Evolutionary conservation across 2,888 invertebrate genomes (phyloP), one percentile per base, ranked within the genome.

Genomic region (Leptinotarsa tumamoca): DNA sequence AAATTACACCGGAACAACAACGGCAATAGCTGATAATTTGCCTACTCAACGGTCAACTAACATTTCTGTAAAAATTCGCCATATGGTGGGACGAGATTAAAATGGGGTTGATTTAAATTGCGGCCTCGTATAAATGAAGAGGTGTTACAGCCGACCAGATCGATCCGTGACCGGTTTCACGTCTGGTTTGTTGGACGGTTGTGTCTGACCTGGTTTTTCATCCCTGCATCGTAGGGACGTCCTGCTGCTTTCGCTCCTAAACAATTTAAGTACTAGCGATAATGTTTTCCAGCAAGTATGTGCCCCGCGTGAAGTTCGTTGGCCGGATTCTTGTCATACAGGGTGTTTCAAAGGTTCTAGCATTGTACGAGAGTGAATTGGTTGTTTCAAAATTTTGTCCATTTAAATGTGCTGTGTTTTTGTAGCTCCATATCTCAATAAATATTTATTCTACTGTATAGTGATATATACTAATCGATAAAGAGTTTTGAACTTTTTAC

Each of bases 51-150:
- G 67, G 67, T 67, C 67, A 49, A 67, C 67, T 51, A 67, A 67
- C 67, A 67, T 51, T 54, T 54, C 68, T 54, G 15, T 68, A 75
- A 75, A 78, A 82, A 77, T 75, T 68, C 77, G 78, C 80, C 80
- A 80, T 82, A 80, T 56, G 82, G 82, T 73, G 72, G 72, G 72
- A 71, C 74, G 73, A 76, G 77, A 80, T 79, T 80, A 80, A 80
- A 80, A 69, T 73, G 80, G 83, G 83, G 83, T 82, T 81, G 85
- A 82, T 84, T 85, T 83, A 83, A 86, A 87, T 85, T 84, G 86
- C 84, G 84, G 85, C 83, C 83, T 84, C 83, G 82, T 83, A 85
- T 86, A 86, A 87, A 86, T 85, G 86, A 85, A 86, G 86, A 87
- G 86, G 87, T 86, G 85, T 84, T 85, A 80, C 85, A 83, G 81